A percentile compares a stretch with the other conserved stretches of the same genome.
These are phyloP conservation scores for Leucoptera coffeella DNA, from an alignment of 2,888 invertebrate genomes.

Conservation along the genomic window DNA sequence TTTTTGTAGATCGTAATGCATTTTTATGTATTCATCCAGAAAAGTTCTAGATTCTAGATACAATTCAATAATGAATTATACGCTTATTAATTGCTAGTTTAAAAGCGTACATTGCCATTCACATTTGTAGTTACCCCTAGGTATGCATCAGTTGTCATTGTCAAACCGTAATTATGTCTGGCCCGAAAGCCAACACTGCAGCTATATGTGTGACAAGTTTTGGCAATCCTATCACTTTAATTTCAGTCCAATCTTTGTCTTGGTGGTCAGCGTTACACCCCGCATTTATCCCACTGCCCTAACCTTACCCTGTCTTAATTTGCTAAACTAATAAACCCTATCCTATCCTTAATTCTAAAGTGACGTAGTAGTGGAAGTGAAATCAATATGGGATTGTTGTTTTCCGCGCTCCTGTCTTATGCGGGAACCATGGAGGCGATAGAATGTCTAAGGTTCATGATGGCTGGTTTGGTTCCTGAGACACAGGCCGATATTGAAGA, in stretches of 20 bases:
- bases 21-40: no score
- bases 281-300: slow-evolving; percentile 20
- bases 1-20: no score
- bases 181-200: slow-evolving; percentile 36
- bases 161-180: slow-evolving; percentile 20
- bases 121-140: no score
- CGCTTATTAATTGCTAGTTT: no score
- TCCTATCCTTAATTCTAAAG: slow-evolving; percentile 4
- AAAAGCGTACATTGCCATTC: no score
- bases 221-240: slow-evolving; percentile 47
- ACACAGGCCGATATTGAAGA: slow-evolving; percentile 30
- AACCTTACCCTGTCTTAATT: slow-evolving; percentile 16
- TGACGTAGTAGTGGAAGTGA: slow-evolving; percentile 8
- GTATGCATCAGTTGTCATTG: slow-evolving; percentile 3
- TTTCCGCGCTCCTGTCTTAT: slow-evolving; percentile 69
- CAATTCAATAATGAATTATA: no score
- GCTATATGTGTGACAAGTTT: slow-evolving; percentile 45
- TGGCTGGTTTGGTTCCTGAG: slow-evolving; percentile 33
- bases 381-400: slow-evolving; percentile 61
- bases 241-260: slow-evolving; percentile 50
- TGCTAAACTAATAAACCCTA: slow-evolving; percentile 12
- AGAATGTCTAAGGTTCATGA: slow-evolving; percentile 48
- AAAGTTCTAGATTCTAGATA: no score
- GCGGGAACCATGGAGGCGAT: slow-evolving; percentile 67
- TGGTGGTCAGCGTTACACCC: slow-evolving; percentile 36